Evolutionary conservation across 2,888 invertebrate species (phyloP).

Genomic region (Pyrrhosoma nymphula): DNA sequence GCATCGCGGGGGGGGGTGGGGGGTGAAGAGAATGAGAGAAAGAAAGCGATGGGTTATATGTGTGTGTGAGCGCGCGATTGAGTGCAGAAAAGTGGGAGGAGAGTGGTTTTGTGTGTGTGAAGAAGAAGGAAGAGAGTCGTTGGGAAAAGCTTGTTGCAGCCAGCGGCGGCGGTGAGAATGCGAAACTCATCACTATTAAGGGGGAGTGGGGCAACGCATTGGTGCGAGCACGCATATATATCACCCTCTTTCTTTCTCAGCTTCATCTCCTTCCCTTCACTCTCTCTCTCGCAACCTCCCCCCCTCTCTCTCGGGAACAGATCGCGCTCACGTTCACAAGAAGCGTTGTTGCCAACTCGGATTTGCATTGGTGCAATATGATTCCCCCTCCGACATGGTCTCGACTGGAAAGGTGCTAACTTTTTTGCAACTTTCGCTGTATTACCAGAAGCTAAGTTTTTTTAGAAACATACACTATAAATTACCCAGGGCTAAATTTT

Average conservation of each 20-base stretch:
- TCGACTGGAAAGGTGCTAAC: no score
- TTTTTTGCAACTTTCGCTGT: no score
- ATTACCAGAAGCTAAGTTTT: no score
- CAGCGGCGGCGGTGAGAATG: neutral
- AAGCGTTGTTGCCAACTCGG: neutral
- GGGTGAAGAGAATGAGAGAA: no score
- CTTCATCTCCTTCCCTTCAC: neutral
- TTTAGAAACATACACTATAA: no score
- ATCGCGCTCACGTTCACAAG: neutral
- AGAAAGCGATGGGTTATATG: no score
- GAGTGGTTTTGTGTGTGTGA: neutral
- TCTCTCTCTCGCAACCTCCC: neutral
- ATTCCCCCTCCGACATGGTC: neutral
- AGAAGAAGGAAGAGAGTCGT: neutral
- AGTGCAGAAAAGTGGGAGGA: neutral
- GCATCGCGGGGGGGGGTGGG: no score
- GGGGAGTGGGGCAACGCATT: neutral
- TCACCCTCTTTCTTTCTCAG: neutral
- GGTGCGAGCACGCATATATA: neutral
- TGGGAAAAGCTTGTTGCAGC: neutral
- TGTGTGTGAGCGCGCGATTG: neutral
- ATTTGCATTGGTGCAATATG: neutral
- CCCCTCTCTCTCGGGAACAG: neutral
- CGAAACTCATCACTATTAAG: neutral
- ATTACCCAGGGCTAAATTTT: no score